Conservation (phyloP, 2,113 vertebrate genomes). For the Zosterops lateralis region DNA sequence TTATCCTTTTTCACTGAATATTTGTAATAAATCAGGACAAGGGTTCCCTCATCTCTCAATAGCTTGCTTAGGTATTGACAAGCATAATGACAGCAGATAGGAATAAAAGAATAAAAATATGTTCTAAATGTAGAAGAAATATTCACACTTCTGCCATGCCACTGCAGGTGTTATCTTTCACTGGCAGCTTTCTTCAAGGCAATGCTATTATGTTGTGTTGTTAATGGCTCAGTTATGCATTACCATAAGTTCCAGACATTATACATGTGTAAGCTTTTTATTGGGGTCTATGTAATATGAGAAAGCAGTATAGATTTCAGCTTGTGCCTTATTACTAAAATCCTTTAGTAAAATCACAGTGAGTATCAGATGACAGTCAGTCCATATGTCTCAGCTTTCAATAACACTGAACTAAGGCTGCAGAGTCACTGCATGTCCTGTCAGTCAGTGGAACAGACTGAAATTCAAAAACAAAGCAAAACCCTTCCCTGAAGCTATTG, state of each 20-base stretch:
- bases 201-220: background rate
- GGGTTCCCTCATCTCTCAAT: background rate
- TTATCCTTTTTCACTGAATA: background rate
- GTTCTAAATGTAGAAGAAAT: background rate
- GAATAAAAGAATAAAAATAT: background rate
- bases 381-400: background rate
- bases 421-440: background rate
- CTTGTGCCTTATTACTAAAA: background rate
- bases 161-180: background rate
- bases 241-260: background rate
- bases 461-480: conserved; percentile 3
- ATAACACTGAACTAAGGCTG: background rate
- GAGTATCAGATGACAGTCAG: background rate
- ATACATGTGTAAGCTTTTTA: background rate
- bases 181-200: background rate
- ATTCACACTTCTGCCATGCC: background rate
- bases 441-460: background rate
- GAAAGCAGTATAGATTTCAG: background rate
- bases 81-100: background rate
- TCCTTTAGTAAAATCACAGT: background rate
- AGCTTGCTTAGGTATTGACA: background rate
- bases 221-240: background rate
- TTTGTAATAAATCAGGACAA: background rate
- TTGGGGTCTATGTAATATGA: background rate
- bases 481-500: background rate